Evolutionary conservation across 2,797 vertebrate genomes (phyloP).

Genomic region (Cryptoblepharus egeriae): DNA sequence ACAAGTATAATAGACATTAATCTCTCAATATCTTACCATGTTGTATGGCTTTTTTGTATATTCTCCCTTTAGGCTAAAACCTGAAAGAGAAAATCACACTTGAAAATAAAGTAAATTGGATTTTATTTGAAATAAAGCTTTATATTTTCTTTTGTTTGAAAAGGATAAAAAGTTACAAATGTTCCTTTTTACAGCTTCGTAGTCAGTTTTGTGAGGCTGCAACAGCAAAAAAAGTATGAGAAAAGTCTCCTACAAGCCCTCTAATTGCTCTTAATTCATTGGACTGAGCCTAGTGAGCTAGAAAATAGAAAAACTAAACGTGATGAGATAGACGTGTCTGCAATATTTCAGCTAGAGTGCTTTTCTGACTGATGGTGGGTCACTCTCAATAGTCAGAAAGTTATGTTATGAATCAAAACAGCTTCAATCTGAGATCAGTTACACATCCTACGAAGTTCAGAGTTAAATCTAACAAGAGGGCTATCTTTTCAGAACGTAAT

Average conservation of each 20-base stretch:
- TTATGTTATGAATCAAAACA: not conserved
- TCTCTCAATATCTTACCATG: not conserved
- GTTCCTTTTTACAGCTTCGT: slow-evolving; percentile 1
- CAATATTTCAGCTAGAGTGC: not conserved
- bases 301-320: slow-evolving; percentile 4
- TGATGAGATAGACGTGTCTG: not conserved
- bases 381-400: not conserved
- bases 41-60: not conserved
- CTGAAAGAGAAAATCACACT: slow-evolving; percentile 1
- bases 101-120: slow-evolving; percentile 7
- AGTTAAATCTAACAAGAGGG: not conserved
- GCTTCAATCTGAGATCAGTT: not conserved
- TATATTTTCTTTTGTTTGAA: not conserved
- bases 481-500: not conserved
- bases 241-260: not conserved
- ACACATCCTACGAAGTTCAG: not conserved
- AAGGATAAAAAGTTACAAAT: not conserved
- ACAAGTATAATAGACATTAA: not conserved
- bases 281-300: not conserved
- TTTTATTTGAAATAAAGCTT: not conserved
- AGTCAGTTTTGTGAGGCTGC: slow-evolving; percentile 1
- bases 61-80: slow-evolving; percentile 18
- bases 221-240: not conserved
- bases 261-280: slow-evolving; percentile 21
- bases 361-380: not conserved